Conservation (phyloP, 2,113 vertebrate species). For the Sinocyclocheilus anophthalmus region DNA sequence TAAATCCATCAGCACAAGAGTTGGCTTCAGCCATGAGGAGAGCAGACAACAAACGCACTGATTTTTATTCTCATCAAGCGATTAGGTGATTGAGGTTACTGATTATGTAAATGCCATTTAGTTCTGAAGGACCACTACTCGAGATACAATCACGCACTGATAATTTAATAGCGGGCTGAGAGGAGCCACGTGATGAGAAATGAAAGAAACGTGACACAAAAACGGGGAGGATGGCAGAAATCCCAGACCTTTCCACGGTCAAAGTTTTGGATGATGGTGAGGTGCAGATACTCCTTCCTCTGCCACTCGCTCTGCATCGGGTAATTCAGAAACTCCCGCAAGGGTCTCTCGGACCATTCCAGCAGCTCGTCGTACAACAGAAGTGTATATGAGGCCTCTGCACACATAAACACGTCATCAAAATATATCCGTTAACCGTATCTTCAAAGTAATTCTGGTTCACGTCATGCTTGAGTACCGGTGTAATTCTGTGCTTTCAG, state of each 20-base stretch:
- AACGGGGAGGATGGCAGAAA: background rate
- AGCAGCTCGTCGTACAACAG: conserved; percentile 93
- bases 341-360: conserved; percentile 94
- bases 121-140: conserved; percentile 43
- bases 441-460: background rate
- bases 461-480: conserved; percentile 75
- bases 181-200: background rate
- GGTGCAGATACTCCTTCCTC: conserved; percentile 92
- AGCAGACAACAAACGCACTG: conserved; percentile 55
- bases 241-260: conserved; percentile 81
- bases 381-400: conserved; percentile 96
- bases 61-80: conserved; percentile 48
- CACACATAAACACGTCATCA: background rate
- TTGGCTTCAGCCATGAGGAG: conserved; percentile 61
- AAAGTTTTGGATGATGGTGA: conserved; percentile 96
- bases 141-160: conserved; percentile 34
- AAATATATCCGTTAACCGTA: background rate
- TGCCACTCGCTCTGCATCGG: conserved; percentile 99
- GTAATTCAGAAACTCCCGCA: conserved; percentile 94
- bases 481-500: conserved; percentile 99
- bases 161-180: conserved; percentile 21
- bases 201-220: background rate
- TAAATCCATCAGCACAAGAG: conserved; percentile 58
- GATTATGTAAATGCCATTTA: conserved; percentile 43
- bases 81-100: conserved; percentile 13